These are phyloP conservation scores for Drosophila repleta DNA, from an alignment of 1,140 invertebrate genomes.

Conservation along the genomic window DNA sequence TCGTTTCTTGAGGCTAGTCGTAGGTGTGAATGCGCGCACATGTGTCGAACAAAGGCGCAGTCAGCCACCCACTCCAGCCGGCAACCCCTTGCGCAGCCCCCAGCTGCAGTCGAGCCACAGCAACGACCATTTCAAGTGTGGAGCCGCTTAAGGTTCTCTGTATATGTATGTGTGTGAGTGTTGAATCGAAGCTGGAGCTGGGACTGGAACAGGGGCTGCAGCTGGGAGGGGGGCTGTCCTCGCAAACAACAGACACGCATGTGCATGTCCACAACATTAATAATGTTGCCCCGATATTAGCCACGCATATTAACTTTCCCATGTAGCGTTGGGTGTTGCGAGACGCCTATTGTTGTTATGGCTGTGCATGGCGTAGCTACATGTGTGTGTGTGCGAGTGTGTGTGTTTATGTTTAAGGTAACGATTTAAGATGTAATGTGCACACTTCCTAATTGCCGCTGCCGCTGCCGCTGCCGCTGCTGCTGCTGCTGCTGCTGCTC, in stretches of 20 bases:
- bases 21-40: constrained; percentile 79
- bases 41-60: constrained; percentile 73
- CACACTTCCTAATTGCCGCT: constrained; percentile 10
- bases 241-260: constrained; percentile 39
- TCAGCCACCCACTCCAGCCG: constrained; percentile 26
- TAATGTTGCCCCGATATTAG: constrained; percentile 75
- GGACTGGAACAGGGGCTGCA: too few species aligned
- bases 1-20: constrained; percentile 53
- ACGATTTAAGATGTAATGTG: constrained; percentile 24
- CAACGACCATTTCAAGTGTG: constrained; percentile 26
- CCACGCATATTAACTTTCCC: constrained; percentile 74
- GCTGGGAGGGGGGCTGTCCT: too few species aligned
- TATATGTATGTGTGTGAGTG: not conserved
- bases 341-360: not conserved
- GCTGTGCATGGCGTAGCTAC: not conserved
- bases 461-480: too few species aligned
- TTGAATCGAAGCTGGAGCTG: constrained; percentile 5
- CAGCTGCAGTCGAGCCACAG: not conserved
- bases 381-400: not conserved
- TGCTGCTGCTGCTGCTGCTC: too few species aligned
- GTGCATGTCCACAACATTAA: constrained; percentile 69
- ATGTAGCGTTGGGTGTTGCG: constrained; percentile 24
- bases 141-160: constrained; percentile 13
- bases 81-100: constrained; percentile 5
- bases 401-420: constrained; percentile 23